Conservation (phyloP, 2,888 invertebrate species). For the Mystacides longicornis region DNA sequence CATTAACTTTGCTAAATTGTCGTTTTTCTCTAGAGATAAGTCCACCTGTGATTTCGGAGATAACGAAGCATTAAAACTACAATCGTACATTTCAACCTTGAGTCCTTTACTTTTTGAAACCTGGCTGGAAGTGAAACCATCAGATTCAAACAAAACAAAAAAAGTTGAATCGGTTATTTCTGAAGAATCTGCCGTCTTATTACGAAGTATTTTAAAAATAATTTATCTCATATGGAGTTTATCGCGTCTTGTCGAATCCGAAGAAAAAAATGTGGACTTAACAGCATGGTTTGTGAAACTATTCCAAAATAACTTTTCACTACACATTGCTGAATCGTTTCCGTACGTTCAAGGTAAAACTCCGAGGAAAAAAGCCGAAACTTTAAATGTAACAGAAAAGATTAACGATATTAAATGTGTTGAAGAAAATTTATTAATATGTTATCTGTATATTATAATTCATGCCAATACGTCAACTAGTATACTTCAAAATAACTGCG, state of each 20-base stretch:
- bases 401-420: conserved; percentile 39
- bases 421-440: conserved; percentile 48
- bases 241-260: conserved; percentile 34
- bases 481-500: conserved; percentile 3
- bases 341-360: conserved; percentile 48
- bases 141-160: conserved; percentile 33
- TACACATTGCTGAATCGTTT: conserved; percentile 50
- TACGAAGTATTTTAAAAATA: conserved; percentile 33
- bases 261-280: conserved; percentile 38
- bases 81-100: conserved; percentile 57
- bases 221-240: conserved; percentile 29
- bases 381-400: conserved; percentile 24
- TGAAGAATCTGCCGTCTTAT: conserved; percentile 55
- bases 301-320: conserved; percentile 47
- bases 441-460: conserved; percentile 45
- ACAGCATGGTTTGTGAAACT: conserved; percentile 46
- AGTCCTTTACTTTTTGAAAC: conserved; percentile 75
- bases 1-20: conserved; percentile 27
- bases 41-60: conserved; percentile 32
- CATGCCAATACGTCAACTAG: conserved; percentile 28
- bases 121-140: conserved; percentile 73
- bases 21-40: conserved; percentile 40
- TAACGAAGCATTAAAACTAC: conserved; percentile 46
- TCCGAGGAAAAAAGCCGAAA: conserved; percentile 29
- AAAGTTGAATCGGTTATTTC: conserved; percentile 47